These are phyloP conservation scores for Aspiorhynchus laticeps DNA, from an alignment of 2,113 vertebrate genomes.

Conservation along the genomic window DNA sequence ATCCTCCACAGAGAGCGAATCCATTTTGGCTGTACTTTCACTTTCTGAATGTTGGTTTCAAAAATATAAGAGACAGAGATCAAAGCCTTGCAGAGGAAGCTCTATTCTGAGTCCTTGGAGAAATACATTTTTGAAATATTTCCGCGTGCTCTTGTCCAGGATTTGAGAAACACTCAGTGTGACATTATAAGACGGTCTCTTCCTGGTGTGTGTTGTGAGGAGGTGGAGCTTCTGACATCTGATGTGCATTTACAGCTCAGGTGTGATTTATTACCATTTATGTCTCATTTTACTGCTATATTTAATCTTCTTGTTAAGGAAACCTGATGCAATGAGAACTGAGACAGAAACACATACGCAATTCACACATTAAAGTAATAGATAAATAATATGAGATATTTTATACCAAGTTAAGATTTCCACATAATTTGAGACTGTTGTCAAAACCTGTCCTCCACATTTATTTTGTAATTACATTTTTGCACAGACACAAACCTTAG, in stretches of 20 bases:
- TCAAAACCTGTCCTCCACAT: not conserved
- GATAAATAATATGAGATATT: not conserved
- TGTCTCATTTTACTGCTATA: not conserved
- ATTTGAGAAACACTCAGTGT: not conserved
- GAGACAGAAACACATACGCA: not conserved
- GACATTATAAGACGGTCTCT: not conserved
- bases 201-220: not conserved
- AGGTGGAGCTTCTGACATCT: not conserved
- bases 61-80: too few relatives aligned
- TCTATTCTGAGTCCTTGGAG: not conserved
- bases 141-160: not conserved
- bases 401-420: not conserved
- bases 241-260: not conserved
- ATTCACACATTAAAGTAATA: not conserved
- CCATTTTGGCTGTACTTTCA: not conserved
- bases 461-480: not conserved
- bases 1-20: not conserved
- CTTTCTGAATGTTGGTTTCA: not conserved
- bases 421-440: not conserved
- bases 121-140: not conserved
- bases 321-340: not conserved
- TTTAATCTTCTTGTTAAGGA: not conserved
- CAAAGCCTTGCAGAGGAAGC: too few relatives aligned
- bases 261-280: not conserved
- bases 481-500: not conserved